Evolutionary conservation across 2,797 vertebrate species (phyloP).

Genomic region (Onychomys leucogaster): DNA sequence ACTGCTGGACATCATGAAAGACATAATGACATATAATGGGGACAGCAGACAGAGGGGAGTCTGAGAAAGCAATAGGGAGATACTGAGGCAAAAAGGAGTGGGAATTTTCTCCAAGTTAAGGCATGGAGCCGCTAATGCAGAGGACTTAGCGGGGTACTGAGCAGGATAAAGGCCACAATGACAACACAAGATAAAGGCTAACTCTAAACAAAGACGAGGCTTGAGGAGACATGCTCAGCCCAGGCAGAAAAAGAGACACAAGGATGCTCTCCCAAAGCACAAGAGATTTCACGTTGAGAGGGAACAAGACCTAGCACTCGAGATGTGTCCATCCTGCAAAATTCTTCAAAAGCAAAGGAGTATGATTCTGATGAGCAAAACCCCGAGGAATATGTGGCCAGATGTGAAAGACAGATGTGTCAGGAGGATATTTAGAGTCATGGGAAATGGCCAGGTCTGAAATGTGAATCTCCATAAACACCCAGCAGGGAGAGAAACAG

Average conservation of each 20-base stretch:
- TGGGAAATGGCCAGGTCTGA: not conserved
- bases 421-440: not conserved
- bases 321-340: not conserved
- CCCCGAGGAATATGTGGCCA: not conserved
- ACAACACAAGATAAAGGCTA: not conserved
- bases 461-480: not conserved
- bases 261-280: not conserved
- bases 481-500: not conserved
- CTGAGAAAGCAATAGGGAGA: not conserved
- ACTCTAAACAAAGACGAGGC: not conserved
- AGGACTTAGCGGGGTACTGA: too few relatives aligned
- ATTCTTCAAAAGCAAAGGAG: not conserved
- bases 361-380: not conserved
- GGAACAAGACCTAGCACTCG: not conserved
- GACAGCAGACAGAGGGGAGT: not conserved
- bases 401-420: not conserved
- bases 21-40: not conserved
- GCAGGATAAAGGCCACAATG: not conserved
- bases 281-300: not conserved
- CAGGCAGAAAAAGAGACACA: not conserved
- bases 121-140: too few relatives aligned
- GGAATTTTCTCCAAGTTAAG: not conserved
- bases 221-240: not conserved
- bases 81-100: not conserved
- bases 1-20: not conserved